phyloP scores from a whole-genome alignment of 2,797 vertebrate genomes.

The Mormyrops boulengeri region DNA sequence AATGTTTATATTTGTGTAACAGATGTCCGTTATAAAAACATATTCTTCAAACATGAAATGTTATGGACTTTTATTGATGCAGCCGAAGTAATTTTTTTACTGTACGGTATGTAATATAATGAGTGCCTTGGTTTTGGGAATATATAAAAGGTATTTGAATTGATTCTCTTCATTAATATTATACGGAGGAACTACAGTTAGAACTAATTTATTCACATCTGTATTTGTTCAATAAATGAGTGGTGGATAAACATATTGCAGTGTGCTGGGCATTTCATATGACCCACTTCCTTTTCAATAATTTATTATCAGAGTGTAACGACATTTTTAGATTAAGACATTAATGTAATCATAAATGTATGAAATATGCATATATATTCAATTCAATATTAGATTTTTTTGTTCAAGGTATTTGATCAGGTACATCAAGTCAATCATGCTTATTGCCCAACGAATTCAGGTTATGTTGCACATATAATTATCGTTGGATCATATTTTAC shows the following conservation, averaged over 20 bases:
- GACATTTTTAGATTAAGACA: background rate
- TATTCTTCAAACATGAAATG: background rate
- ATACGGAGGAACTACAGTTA: slow-evolving; percentile 22
- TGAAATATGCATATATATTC: background rate
- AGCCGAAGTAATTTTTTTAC: slow-evolving; percentile 10
- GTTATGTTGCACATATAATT: background rate
- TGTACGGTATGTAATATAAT: slow-evolving; percentile 4
- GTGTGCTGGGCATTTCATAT: background rate
- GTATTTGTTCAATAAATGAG: slow-evolving; percentile 36
- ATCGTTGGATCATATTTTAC: background rate
- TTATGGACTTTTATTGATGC: background rate
- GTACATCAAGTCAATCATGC: background rate
- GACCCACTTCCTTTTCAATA: background rate
- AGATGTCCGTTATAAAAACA: background rate
- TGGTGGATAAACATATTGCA: slow-evolving; percentile 16
- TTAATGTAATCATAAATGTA: background rate
- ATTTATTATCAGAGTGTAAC: background rate
- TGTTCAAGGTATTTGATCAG: background rate
- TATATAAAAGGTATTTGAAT: slow-evolving; percentile 3
- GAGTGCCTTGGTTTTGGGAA: background rate
- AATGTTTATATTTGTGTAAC: background rate
- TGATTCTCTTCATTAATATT: background rate
- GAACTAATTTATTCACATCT: slow-evolving; percentile 22
- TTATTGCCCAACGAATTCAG: background rate
- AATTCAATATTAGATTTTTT: background rate